These are phyloP conservation scores for Machimus atricapillus DNA, from an alignment of 2,888 invertebrate species.

Conservation along the genomic window DNA sequence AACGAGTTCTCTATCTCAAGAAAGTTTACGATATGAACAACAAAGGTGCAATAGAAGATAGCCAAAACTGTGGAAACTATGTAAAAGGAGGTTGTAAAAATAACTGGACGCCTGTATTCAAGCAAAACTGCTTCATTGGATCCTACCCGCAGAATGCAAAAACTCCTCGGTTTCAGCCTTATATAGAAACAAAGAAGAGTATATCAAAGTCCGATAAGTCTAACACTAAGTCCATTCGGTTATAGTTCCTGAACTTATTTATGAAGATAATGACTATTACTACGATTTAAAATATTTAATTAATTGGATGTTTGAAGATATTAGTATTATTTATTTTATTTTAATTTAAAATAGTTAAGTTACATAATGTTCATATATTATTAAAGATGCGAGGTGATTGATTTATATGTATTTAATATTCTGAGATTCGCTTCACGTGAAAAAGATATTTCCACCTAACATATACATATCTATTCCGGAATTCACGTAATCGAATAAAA, in stretches of 20 bases:
- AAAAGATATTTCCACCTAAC: no score
- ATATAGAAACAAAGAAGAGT: neutral
- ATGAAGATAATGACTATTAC: neutral
- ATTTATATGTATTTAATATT: neutral
- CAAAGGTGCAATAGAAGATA: conserved; percentile 29
- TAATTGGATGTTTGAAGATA: neutral
- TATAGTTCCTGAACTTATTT: neutral
- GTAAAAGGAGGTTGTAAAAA: neutral
- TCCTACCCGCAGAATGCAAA: conserved; percentile 46
- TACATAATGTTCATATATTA: neutral
- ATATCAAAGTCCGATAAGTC: neutral
- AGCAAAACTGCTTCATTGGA: conserved; percentile 59
- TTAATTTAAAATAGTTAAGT: neutral
- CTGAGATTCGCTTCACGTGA: no score
- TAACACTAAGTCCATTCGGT: neutral
- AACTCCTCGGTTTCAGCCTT: neutral
- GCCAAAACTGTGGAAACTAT: neutral
- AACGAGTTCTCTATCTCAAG: conserved; percentile 54
- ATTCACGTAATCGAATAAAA: no score
- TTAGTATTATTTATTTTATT: conserved; percentile 10
- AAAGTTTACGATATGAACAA: conserved; percentile 48
- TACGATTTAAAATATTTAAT: neutral
- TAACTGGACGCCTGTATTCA: conserved; percentile 52
- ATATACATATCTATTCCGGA: no score
- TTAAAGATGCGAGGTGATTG: neutral